These are phyloP conservation scores for Acrossocheilus fasciatus DNA, from an alignment of 2,797 vertebrate genomes.

Conservation along the genomic window DNA sequence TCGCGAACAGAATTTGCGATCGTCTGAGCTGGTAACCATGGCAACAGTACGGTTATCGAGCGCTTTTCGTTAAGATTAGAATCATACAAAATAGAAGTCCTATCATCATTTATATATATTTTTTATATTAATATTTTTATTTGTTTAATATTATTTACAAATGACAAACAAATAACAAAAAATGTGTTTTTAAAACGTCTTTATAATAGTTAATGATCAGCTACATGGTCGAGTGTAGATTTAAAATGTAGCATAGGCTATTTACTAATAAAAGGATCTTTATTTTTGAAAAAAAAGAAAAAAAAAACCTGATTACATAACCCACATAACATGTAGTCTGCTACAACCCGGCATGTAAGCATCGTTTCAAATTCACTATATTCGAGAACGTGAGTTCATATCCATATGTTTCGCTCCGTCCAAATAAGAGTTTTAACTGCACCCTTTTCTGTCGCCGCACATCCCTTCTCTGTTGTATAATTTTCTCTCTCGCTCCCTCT, in stretches of 20 bases:
- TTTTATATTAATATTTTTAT: not conserved
- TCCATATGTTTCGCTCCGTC: constrained; percentile 36
- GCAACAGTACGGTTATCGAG: not conserved
- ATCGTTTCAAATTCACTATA: not conserved
- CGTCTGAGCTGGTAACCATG: not conserved
- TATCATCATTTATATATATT: not conserved
- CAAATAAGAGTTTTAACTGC: constrained; percentile 53
- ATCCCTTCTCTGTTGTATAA: constrained; percentile 67
- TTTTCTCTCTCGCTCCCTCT: constrained; percentile 48
- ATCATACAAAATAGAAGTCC: not conserved
- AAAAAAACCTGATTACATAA: constrained; percentile 12
- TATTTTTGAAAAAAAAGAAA: not conserved
- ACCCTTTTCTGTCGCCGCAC: constrained; percentile 36
- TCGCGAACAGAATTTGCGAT: not conserved
- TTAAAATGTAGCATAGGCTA: not conserved
- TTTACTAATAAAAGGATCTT: not conserved
- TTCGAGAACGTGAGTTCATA: not conserved
- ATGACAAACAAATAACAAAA: not conserved
- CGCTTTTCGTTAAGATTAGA: not conserved
- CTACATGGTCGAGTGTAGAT: not conserved
- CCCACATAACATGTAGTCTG: constrained; percentile 9
- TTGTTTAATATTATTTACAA: not conserved
- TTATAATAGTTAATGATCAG: not conserved
- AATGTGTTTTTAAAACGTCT: not conserved
- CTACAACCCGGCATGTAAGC: not conserved